Evolutionary conservation across 2,888 invertebrate genomes (phyloP).

Genomic region (Emmelina monodactyla): DNA sequence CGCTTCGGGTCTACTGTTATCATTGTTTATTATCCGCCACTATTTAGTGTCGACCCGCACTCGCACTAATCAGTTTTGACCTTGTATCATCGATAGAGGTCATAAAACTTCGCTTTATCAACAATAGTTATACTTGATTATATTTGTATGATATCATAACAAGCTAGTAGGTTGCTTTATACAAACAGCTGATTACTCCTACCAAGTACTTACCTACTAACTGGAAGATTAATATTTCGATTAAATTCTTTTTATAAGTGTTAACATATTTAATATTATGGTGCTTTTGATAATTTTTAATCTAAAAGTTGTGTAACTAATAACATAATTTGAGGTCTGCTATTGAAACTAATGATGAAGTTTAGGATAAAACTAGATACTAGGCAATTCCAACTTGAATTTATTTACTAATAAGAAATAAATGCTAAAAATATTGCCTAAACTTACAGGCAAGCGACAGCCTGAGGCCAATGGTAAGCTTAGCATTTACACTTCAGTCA

Average conservation of each 20-base stretch:
- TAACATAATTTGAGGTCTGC: not conserved
- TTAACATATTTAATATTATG: slow-evolving; percentile 9
- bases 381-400: not conserved
- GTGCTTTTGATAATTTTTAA: slow-evolving; percentile 15
- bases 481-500: slow-evolving; percentile 1
- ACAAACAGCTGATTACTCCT: no score
- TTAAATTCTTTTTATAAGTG: slow-evolving; percentile 11
- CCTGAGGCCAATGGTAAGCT: slow-evolving; percentile 54
- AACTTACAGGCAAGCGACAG: slow-evolving; percentile 46
- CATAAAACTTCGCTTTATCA: slow-evolving; percentile 19
- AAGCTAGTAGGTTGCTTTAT: no score
- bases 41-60: not conserved
- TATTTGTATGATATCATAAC: no score
- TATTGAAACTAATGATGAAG: not conserved
- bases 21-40: slow-evolving; percentile 17
- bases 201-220: no score
- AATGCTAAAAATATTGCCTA: slow-evolving; percentile 18
- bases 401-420: no score
- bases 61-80: slow-evolving; percentile 20
- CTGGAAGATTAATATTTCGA: slow-evolving; percentile 5
- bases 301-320: not conserved
- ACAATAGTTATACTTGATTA: slow-evolving; percentile 13
- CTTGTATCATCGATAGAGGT: slow-evolving; percentile 40
- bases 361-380: not conserved
- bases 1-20: slow-evolving; percentile 20